phyloP scores from a whole-genome alignment of 2,888 invertebrate genomes.

The Limnephilus marmoratus region DNA sequence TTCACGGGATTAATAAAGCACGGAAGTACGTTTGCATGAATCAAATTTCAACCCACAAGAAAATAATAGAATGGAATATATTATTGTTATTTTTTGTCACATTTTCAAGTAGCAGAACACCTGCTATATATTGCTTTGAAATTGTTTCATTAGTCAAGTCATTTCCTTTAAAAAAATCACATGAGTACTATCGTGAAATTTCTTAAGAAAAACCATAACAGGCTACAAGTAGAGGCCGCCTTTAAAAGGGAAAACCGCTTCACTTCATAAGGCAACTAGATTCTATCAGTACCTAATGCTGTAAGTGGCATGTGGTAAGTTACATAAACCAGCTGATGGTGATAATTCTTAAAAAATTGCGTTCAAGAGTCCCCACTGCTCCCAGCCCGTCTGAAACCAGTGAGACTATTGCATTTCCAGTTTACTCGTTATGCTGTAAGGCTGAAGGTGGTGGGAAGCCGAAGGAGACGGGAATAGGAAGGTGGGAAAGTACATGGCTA shows the following conservation, averaged over 20 bases:
- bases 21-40: not conserved
- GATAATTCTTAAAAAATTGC: not conserved
- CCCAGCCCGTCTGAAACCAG: no score
- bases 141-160: not conserved
- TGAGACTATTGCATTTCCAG: no score
- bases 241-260: not conserved
- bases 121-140: not conserved
- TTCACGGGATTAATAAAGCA: not conserved
- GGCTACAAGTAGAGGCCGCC: not conserved
- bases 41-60: not conserved
- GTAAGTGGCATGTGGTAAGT: not conserved
- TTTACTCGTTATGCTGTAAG: no score
- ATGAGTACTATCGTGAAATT: not conserved
- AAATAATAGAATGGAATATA: not conserved
- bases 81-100: not conserved
- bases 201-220: not conserved
- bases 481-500: no score
- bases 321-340: not conserved
- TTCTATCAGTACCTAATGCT: not conserved
- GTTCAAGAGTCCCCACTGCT: no score
- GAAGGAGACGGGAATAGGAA: no score
- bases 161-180: not conserved
- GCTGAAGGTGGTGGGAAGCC: no score
- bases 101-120: not conserved
- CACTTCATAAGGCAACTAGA: conserved; percentile 20